Evolutionary conservation across 1,140 invertebrate genomes (phyloP).

Genomic region (Pachypeltis micranthus): DNA sequence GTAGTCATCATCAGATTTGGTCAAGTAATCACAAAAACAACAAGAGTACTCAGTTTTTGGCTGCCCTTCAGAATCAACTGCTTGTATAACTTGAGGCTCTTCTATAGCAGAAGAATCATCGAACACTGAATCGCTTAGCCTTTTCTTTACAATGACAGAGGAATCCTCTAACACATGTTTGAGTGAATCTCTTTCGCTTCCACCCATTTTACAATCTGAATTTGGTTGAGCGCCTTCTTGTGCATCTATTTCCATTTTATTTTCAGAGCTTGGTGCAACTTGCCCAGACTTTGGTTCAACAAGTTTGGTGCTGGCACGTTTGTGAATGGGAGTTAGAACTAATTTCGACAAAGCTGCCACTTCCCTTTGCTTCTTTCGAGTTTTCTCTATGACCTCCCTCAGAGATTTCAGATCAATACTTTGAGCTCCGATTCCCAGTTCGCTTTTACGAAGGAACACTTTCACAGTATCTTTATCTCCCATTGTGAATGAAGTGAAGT

Average conservation of each 20-base stretch:
- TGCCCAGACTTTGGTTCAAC: not conserved
- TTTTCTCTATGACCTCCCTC: not conserved
- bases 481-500: not conserved
- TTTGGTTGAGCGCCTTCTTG: not conserved
- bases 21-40: not conserved
- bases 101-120: not conserved
- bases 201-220: not conserved
- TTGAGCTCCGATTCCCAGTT: not conserved
- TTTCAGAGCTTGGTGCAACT: not conserved
- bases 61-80: not conserved
- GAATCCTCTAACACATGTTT: no score
- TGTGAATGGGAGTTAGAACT: not conserved
- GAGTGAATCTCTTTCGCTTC: not conserved
- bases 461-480: not conserved
- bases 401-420: not conserved
- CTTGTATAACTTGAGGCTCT: not conserved
- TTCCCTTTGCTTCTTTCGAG: constrained; percentile 1
- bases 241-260: not conserved
- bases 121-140: no score
- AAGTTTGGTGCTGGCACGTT: not conserved
- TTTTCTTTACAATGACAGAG: no score
- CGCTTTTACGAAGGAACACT: not conserved
- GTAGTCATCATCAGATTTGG: not conserved
- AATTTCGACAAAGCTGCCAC: no score
- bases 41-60: not conserved